Evolutionary conservation across 2,113 vertebrate species (phyloP), one percentile per base, ranked within the genome.

Genomic region (Halcyon malimbica): DNA sequence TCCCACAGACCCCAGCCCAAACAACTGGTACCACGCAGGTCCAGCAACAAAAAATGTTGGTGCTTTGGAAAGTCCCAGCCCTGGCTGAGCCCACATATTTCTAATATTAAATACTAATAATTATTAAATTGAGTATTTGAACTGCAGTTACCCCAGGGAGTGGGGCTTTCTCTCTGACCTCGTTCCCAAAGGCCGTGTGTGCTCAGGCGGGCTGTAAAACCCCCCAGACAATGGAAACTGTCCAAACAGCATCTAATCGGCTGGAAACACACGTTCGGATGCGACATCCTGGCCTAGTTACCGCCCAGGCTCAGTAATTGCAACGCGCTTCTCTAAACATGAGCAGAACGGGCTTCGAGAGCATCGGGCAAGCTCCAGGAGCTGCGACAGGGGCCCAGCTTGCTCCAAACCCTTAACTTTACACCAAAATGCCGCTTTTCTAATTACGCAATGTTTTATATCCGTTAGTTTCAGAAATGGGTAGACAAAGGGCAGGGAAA

Each of bases 291-390:
- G 8, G 46, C 76, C n/a, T 5, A 3, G 5, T 42, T 20, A 26
- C 59, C 1, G 3, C n/a, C 89, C 28, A 1, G 46, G 48, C 21
- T 26, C 10, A 0, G 6, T 1, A 5, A 67, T 3, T 10, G 37
- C 67, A 8, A 14, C 1, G 3, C 5, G 19, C 39, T 42, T 13
- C 78, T 39, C 64, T 2, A 7, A 42, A 23, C 25, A 4, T 2
- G 0, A 11, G 29, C n/a, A 46, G 44, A 41, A 60, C 25, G 18
- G 26, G 41, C 63, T 42, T 63, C 0, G 1, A 5, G 9, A 11
- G 9, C 59, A 18, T 5, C 2, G 0, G 24, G 29, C 16, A 8
- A 41, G 65, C 17, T 35, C 65, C 3, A 1, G 35, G 62, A 4
- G 23, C 20, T 33, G 35, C 48, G 26, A 10, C 4, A 0, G 18